Evolutionary conservation across 2,888 invertebrate species (phyloP).

Genomic region (Eurytoma adleriae): DNA sequence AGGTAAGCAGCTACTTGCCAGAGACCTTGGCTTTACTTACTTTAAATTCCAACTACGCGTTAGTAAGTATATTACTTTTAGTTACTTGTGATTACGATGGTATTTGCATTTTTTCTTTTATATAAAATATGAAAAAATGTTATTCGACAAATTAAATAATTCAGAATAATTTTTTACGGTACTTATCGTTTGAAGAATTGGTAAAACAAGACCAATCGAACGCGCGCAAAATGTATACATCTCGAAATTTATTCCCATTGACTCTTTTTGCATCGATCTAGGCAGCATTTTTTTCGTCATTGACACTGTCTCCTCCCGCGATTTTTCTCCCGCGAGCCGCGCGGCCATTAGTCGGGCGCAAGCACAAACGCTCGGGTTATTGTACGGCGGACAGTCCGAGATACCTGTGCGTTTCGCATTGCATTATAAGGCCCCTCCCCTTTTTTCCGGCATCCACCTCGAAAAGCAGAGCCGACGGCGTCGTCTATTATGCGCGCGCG

Average conservation of each 20-base stretch:
- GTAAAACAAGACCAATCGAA: too few species aligned
- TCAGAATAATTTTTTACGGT: too few species aligned
- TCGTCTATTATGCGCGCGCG: not conserved
- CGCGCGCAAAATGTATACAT: too few species aligned
- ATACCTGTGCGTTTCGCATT: not conserved
- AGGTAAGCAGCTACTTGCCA: conserved; percentile 18
- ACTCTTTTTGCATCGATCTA: not conserved
- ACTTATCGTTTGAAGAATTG: too few species aligned
- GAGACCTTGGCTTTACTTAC: too few species aligned
- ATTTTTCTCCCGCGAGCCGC: not conserved
- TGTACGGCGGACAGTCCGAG: not conserved
- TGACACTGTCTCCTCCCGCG: too few species aligned
- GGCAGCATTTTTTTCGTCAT: not conserved
- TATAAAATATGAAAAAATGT: too few species aligned
- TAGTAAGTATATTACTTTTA: too few species aligned
- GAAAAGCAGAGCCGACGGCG: conserved; percentile 14
- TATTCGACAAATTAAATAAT: too few species aligned
- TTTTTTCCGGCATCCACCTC: conserved; percentile 1
- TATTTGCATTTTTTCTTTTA: too few species aligned
- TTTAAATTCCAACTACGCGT: too few species aligned
- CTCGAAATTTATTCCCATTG: not conserved
- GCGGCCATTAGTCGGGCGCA: conserved; percentile 1
- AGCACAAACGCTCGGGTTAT: not conserved
- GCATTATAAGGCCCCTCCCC: not conserved
- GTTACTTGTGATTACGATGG: too few species aligned